Percentiles rank a stretch among this genome's conserved stretches.
These are phyloP conservation scores for Mamestra configurata DNA, from an alignment of 1,140 invertebrate species.

Conservation along the genomic window DNA sequence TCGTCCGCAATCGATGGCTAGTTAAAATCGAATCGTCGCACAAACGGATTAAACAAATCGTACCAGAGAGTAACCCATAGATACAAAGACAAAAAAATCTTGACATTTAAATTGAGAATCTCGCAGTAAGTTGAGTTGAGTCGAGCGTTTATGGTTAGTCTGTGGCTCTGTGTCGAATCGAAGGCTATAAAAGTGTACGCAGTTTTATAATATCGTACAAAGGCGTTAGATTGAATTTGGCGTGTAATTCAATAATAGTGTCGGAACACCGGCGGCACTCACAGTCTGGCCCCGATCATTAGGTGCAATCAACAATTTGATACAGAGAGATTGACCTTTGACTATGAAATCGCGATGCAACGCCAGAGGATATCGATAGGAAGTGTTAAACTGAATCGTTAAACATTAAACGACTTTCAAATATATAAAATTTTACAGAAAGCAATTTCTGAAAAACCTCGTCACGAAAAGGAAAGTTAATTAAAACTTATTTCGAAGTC, in stretches of 20 bases:
- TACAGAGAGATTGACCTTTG: slow-evolving; percentile 75
- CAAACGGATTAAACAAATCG: slow-evolving; percentile 83
- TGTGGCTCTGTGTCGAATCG: slow-evolving; percentile 70
- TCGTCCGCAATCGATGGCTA: slow-evolving; percentile 72
- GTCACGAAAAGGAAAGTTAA: slow-evolving; percentile 16
- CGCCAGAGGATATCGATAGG: slow-evolving; percentile 55
- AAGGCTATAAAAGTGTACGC: slow-evolving; percentile 72
- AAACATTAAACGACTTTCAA: slow-evolving; percentile 59
- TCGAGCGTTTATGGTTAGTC: slow-evolving; percentile 55
- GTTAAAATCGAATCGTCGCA: slow-evolving; percentile 83
- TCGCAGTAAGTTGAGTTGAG: slow-evolving; percentile 58
- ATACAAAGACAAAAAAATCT: slow-evolving; percentile 41
- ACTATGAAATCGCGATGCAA: slow-evolving; percentile 66
- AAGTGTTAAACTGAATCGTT: slow-evolving; percentile 63
- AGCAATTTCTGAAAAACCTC: not conserved
- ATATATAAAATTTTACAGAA: slow-evolving; percentile 46
- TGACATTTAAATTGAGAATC: slow-evolving; percentile 56
- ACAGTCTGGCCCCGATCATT: slow-evolving; percentile 74
- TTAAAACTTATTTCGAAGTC: slow-evolving; percentile 25
- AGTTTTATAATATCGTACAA: slow-evolving; percentile 67
- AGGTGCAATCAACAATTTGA: slow-evolving; percentile 81
- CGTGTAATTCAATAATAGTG: slow-evolving; percentile 84
- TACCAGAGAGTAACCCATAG: slow-evolving; percentile 66
- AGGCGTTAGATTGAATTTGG: slow-evolving; percentile 75
- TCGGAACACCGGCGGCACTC: slow-evolving; percentile 84